Base-by-base conservation (phyloP, 1,140 invertebrate genomes). In the Calycopis cecrops region DNA sequence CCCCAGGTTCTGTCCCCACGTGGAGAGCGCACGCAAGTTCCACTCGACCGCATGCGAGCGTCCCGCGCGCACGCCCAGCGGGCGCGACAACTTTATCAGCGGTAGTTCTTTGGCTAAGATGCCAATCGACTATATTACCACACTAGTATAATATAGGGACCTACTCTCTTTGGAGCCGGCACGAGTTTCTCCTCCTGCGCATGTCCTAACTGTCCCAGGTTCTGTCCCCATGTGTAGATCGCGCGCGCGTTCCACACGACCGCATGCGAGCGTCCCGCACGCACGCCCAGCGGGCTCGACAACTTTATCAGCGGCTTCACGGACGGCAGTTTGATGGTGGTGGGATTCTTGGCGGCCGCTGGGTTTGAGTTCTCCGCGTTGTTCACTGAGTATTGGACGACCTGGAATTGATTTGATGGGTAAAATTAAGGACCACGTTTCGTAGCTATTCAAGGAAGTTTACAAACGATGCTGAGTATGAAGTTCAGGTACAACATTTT, bases 151-250 rank as follows among this genome's bases (percentile, higher is more conserved):
- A 12, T 10, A 48, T 17, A 17, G 14, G 9, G 17, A 64, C 70
- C 78, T 61, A 89, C 88, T 63, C 80, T 70, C 79, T 85, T 88
- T 4, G 89, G 89, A 8, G 63, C 50, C 0, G 71, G 51, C 8
- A 88, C 67, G 10, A 75, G 35, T 62, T 77, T 86, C 4, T 86
- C 82, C 18, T 78, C 75, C 28, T 79, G 75, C 6, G 78, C 59
- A 51, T 88, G 90, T 60, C 94, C 94, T 35, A 95, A 72, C 74
- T 95, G 94, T 35, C 94, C 94, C 52, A 90, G 88, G 85, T 95
- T 93, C 0, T 92, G 82, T 10, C 94, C 94, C 90, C 92, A 94
- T 0, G 86, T 87, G 65, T 88, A 94, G 0, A 90, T 60, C 0
- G 83, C 85, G 34, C 85, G 78, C 1, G 71, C 60, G 37, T 90